Conservation (phyloP, 2,888 invertebrate species). For the Ptychoptera contaminata region DNA sequence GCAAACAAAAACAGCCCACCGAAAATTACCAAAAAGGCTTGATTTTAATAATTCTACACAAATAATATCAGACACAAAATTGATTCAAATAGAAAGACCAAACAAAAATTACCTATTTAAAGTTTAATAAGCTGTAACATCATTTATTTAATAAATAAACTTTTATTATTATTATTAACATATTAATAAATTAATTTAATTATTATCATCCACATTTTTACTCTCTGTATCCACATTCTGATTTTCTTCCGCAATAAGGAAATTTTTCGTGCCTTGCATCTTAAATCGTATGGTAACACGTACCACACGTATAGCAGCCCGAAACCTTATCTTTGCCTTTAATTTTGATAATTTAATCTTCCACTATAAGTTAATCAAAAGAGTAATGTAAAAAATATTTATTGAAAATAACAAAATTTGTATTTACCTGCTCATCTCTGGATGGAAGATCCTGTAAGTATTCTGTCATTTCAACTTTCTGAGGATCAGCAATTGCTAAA, state of each 20-base stretch:
- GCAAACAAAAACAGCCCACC: too few relatives aligned
- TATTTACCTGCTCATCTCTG: constrained; percentile 35
- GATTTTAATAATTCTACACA: too few relatives aligned
- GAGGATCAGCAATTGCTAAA: constrained; percentile 62
- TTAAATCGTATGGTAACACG: constrained; percentile 30
- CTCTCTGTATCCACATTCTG: background rate
- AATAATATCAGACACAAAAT: too few relatives aligned
- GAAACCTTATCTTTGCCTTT: constrained; percentile 47
- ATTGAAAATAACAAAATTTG: background rate
- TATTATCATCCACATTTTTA: too few relatives aligned
- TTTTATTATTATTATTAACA: too few relatives aligned
- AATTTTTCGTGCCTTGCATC: background rate
- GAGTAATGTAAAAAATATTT: constrained; percentile 17
- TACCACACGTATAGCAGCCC: constrained; percentile 49
- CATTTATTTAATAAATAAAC: too few relatives aligned
- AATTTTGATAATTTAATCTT: constrained; percentile 50
- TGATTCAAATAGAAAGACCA: too few relatives aligned
- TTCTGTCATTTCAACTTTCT: constrained; percentile 44
- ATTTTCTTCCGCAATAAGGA: background rate
- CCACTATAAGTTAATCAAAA: constrained; percentile 37
- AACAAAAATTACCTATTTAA: too few relatives aligned
- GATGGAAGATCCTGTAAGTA: constrained; percentile 52
- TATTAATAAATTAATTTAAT: too few relatives aligned
- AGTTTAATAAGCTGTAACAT: too few relatives aligned
- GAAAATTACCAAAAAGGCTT: too few relatives aligned